A percentile compares a stretch with the other conserved stretches of the same genome.
phyloP scores from a whole-genome alignment of 2,113 vertebrate genomes.

The Lynx canadensis region DNA sequence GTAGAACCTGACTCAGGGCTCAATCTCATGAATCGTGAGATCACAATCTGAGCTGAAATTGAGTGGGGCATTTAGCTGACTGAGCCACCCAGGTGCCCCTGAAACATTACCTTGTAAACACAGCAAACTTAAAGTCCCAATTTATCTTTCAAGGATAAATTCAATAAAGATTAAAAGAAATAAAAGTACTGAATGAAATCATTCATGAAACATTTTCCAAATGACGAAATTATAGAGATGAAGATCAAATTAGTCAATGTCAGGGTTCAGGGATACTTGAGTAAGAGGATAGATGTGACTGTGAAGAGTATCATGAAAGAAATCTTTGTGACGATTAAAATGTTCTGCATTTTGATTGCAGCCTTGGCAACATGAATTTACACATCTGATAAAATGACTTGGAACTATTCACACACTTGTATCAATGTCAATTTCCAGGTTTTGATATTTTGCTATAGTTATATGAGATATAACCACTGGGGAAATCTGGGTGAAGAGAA shows the following conservation, averaged over 20 bases:
- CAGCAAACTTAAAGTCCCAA: neutral
- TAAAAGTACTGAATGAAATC: neutral
- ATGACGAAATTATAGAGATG: neutral
- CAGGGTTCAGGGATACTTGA: neutral
- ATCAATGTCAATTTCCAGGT: neutral
- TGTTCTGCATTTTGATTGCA: neutral
- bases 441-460: neutral
- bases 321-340: neutral
- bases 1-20: too few species aligned
- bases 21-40: too few species aligned
- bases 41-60: too few species aligned
- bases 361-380: neutral
- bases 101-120: neutral
- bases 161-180: neutral
- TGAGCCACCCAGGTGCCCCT: neutral
- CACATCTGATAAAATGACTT: neutral
- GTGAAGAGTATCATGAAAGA: neutral
- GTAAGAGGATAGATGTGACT: neutral
- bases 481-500: neutral
- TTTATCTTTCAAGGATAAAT: neutral
- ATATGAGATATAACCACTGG: neutral
- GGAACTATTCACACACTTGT: neutral
- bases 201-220: neutral
- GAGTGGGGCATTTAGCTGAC: too few species aligned
- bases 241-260: neutral